phyloP scores from a whole-genome alignment of 2,888 invertebrate species.

The Ophioninae sp. region DNA sequence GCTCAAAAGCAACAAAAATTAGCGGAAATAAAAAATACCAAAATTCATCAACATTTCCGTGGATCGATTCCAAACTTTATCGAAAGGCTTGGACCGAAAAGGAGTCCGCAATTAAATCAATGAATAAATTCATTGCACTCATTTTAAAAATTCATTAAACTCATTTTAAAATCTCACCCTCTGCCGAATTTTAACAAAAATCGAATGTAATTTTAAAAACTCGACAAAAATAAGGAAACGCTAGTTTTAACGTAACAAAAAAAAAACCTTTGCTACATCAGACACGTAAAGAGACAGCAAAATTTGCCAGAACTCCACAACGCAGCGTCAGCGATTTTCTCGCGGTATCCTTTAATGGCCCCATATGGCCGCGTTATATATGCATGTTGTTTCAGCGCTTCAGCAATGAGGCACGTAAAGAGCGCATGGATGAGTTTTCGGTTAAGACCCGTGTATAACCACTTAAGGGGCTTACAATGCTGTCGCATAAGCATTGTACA shows the following conservation, averaged over 20 bases:
- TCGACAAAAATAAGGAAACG: background rate
- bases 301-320: background rate
- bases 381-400: conserved; percentile 6
- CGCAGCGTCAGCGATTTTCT: background rate
- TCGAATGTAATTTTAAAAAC: too few relatives aligned
- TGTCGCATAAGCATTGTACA: conserved; percentile 38
- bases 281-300: background rate
- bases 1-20: background rate
- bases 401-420: background rate
- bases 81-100: background rate
- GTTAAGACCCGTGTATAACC: conserved; percentile 54
- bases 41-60: background rate
- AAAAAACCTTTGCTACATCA: background rate
- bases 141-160: too few relatives aligned
- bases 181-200: too few relatives aligned
- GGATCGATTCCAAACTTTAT: background rate
- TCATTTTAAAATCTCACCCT: too few relatives aligned
- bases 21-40: background rate
- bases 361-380: background rate
- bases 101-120: background rate
- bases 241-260: background rate
- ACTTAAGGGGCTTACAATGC: conserved; percentile 51
- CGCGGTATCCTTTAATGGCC: conserved; percentile 3
- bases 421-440: conserved; percentile 17
- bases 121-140: too few relatives aligned